A percentile compares a stretch with the other conserved stretches of the same genome.
These are phyloP conservation scores for Excalfactoria chinensis DNA, from an alignment of 2,113 vertebrate species.

Conservation along the genomic window DNA sequence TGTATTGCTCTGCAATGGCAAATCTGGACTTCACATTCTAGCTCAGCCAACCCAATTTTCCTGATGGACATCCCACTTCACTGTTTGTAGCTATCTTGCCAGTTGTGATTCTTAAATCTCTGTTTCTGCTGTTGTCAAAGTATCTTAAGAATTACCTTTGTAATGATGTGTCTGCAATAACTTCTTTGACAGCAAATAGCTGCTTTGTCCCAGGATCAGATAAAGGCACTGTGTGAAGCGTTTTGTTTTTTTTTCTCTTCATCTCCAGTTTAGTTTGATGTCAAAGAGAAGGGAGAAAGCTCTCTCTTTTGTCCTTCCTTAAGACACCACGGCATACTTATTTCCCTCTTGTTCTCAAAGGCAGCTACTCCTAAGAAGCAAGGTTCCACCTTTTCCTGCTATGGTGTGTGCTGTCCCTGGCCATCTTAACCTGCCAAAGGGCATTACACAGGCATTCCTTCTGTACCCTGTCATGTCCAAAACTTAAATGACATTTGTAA, in stretches of 20 bases:
- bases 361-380: background rate
- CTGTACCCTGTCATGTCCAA: fast-evolving
- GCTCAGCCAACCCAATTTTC: background rate
- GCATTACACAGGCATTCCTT: background rate
- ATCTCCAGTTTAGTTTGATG: background rate
- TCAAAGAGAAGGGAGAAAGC: background rate
- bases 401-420: background rate
- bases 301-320: background rate
- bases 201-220: background rate
- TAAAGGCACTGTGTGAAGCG: background rate
- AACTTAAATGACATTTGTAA: background rate
- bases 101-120: background rate
- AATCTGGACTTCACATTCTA: background rate
- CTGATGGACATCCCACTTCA: background rate
- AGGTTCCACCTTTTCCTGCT: background rate
- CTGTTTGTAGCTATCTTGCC: background rate
- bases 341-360: background rate
- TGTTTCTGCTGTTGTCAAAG: background rate
- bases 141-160: background rate
- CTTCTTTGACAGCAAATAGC: background rate
- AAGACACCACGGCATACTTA: background rate
- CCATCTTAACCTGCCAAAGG: background rate
- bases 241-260: background rate
- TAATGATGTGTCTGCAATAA: background rate
- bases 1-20: background rate